Evolutionary conservation across 1,140 invertebrate genomes (phyloP).

Genomic region (Ostrea edulis): DNA sequence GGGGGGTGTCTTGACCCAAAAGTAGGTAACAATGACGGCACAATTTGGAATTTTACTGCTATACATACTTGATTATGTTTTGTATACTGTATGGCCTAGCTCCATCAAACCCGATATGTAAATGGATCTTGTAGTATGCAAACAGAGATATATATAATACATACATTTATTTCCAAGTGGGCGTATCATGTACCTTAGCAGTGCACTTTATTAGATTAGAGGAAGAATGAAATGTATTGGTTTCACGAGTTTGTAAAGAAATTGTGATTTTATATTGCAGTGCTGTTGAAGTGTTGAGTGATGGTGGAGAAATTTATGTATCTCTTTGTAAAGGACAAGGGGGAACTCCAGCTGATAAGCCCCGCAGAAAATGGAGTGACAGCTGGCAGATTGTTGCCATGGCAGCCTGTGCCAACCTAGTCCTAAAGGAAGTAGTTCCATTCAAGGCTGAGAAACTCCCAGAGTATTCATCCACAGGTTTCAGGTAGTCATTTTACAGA

Average conservation of each 20-base stretch:
- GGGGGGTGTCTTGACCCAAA: too few species aligned
- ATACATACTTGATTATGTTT: too few species aligned
- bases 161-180: background rate
- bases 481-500: conserved; percentile 68
- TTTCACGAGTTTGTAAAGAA: background rate
- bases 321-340: conserved; percentile 84
- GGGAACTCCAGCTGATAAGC: conserved; percentile 82
- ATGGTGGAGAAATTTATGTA: conserved; percentile 80
- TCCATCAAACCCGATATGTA: too few species aligned
- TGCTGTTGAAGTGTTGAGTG: conserved; percentile 74
- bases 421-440: conserved; percentile 79
- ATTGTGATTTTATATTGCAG: conserved; percentile 61
- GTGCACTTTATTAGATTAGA: background rate
- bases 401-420: conserved; percentile 81
- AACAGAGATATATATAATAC: too few species aligned
- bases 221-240: background rate
- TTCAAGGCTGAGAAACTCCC: conserved; percentile 78
- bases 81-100: too few species aligned
- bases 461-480: conserved; percentile 79
- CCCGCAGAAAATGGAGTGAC: conserved; percentile 82
- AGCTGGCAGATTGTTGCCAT: conserved; percentile 85
- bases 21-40: too few species aligned
- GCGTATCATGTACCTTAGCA: background rate
- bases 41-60: too few species aligned
- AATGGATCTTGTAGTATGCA: too few species aligned